Evolutionary conservation across 2,888 invertebrate genomes (phyloP), one percentile per base, ranked within the genome.

Genomic region (Pinctada fucata): DNA sequence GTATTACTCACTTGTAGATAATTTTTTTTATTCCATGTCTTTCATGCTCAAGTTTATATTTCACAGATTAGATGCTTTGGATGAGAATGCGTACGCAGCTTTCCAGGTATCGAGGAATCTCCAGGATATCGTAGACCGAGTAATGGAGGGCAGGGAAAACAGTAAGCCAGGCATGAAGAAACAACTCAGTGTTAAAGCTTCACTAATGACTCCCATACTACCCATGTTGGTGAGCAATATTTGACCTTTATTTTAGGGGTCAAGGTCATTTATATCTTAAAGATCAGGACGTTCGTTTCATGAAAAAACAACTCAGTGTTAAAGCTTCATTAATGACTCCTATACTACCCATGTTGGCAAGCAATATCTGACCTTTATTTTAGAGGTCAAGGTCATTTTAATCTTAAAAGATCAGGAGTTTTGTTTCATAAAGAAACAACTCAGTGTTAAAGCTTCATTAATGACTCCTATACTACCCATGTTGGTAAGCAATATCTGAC

Each of bases 381-480:
- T n/a, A n/a, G n/a, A n/a, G n/a, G n/a, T n/a, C n/a, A n/a, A n/a
- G n/a, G n/a, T n/a, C n/a, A n/a, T n/a, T n/a, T n/a, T n/a, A n/a
- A n/a, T n/a, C n/a, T n/a, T n/a, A n/a, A n/a, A n/a, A n/a, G n/a
- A n/a, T n/a, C n/a, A n/a, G n/a, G n/a, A n/a, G n/a, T n/a, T n/a
- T n/a, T n/a, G n/a, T n/a, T n/a, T n/a, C n/a, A 80, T 89, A 84
- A 79, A 72, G 49, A 91, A 90, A 79, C 88, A 89, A 72, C 86
- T 94, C 58, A 93, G 92, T 72, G 91, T 94, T 6, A 90, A 92
- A 66, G 93, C 97, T 31, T 93, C 95, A 48, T 91, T 98, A 2
- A 96, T 98, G 96, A 97, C 97, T 0, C 97, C 98, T 0, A 96
- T 98, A 4, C 93, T 97, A 79, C 98, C 98, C 0, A 98, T 98